These are phyloP conservation scores for Ceratina japonica DNA, from an alignment of 1,140 invertebrate species.

Conservation along the genomic window DNA sequence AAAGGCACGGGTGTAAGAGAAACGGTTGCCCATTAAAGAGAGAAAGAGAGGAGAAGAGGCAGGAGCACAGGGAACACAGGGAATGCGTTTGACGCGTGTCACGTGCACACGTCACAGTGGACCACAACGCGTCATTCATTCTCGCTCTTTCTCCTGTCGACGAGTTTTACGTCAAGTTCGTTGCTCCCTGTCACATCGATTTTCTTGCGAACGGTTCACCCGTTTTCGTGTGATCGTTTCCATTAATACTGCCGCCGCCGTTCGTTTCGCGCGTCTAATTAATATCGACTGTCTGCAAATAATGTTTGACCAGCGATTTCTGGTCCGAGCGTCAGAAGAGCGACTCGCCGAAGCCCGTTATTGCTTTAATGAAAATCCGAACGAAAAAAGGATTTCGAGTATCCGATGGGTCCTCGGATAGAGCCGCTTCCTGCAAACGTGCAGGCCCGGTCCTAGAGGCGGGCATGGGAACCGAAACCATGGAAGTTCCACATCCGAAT, in stretches of 20 bases:
- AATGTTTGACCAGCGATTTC: constrained; percentile 16
- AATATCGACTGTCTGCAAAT: not conserved
- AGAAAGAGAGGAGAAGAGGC: not conserved
- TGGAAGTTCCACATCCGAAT: constrained; percentile 59
- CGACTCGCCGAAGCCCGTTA: not conserved
- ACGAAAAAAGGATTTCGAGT: too few relatives aligned
- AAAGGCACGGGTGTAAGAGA: not conserved
- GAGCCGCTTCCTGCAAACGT: not conserved
- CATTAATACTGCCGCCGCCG: not conserved
- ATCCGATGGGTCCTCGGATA: too few relatives aligned
- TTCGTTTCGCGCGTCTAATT: constrained; percentile 14
- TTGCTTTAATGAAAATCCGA: too few relatives aligned
- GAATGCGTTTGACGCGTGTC: constrained; percentile 63
- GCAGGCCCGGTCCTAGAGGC: not conserved
- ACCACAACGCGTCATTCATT: constrained; percentile 57
- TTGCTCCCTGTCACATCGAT: constrained; percentile 62
- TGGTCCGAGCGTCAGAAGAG: not conserved
- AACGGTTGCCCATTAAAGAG: not conserved
- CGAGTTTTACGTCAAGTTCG: constrained; percentile 62
- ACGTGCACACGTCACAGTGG: constrained; percentile 58
- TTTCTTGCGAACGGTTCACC: constrained; percentile 35
- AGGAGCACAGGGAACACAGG: not conserved
- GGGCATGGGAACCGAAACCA: constrained; percentile 70
- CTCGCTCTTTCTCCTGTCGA: constrained; percentile 55
- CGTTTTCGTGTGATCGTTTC: constrained; percentile 1